phyloP scores from a whole-genome alignment of 2,888 invertebrate genomes.

The Sthenelais limicola region DNA sequence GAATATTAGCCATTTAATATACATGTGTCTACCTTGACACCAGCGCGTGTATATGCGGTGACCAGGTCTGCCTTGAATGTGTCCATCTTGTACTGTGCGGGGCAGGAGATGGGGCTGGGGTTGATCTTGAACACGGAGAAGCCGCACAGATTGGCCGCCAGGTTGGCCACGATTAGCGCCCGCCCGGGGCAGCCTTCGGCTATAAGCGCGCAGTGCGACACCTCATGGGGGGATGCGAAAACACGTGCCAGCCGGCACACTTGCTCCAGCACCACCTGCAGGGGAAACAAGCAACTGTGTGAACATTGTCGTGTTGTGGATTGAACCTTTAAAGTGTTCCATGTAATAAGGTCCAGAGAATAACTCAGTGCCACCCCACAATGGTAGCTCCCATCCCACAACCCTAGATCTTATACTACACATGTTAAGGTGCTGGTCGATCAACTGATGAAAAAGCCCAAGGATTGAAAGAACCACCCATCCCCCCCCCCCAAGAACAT shows the following conservation, averaged over 20 bases:
- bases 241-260: conserved; percentile 68
- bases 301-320: too few relatives aligned
- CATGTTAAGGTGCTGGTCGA: too few relatives aligned
- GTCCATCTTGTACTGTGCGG: conserved; percentile 60
- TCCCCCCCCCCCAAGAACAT: too few relatives aligned
- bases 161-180: conserved; percentile 61
- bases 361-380: too few relatives aligned
- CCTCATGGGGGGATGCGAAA: conserved; percentile 69
- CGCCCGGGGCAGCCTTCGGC: conserved; percentile 69
- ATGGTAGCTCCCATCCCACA: too few relatives aligned
- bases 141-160: conserved; percentile 69
- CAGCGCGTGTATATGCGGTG: conserved; percentile 68
- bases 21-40: conserved; percentile 62
- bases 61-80: conserved; percentile 70
- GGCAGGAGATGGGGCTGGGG: conserved; percentile 57
- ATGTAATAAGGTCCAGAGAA: too few relatives aligned
- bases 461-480: too few relatives aligned
- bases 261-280: conserved; percentile 63
- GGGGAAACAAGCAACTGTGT: too few relatives aligned
- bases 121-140: conserved; percentile 66
- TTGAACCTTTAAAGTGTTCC: too few relatives aligned
- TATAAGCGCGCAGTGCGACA: conserved; percentile 67
- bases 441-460: too few relatives aligned
- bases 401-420: too few relatives aligned
- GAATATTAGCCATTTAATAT: too few relatives aligned